Evolutionary conservation across 2,797 vertebrate species (phyloP).

Genomic region (Falco concolor): DNA sequence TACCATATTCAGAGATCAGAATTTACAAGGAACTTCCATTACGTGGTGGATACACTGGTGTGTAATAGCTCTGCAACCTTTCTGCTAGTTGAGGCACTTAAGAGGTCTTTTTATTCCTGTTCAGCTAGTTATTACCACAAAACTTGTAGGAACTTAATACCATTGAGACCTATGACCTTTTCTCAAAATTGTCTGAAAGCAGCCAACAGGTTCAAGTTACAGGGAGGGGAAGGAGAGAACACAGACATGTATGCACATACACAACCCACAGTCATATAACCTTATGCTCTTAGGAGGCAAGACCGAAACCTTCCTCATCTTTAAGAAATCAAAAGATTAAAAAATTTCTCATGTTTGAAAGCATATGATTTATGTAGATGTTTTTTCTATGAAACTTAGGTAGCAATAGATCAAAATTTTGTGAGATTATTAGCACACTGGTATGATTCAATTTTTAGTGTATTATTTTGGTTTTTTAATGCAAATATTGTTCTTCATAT

Average conservation of each 20-base stretch:
- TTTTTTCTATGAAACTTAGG: not conserved
- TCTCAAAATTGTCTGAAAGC: not conserved
- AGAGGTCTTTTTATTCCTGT: not conserved
- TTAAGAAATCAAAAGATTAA: not conserved
- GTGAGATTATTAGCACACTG: not conserved
- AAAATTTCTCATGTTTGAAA: not conserved
- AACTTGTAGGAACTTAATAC: not conserved
- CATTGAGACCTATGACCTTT: not conserved
- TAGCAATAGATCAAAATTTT: not conserved
- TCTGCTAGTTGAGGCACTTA: not conserved
- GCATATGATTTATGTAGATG: not conserved
- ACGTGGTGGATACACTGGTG: not conserved
- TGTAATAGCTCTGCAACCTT: not conserved
- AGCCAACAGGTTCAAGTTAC: not conserved
- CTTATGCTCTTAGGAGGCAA: not conserved
- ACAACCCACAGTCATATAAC: not conserved
- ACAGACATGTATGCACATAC: not conserved
- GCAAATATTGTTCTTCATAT: not conserved
- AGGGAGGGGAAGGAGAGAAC: not conserved
- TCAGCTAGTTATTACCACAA: not conserved
- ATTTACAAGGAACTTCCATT: not conserved
- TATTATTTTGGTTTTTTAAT: not conserved
- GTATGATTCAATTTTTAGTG: not conserved
- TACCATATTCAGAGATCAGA: not conserved
- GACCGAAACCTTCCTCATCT: not conserved